Conservation (phyloP, 2,113 vertebrate species). For the Oncorhynchus mykiss region DNA sequence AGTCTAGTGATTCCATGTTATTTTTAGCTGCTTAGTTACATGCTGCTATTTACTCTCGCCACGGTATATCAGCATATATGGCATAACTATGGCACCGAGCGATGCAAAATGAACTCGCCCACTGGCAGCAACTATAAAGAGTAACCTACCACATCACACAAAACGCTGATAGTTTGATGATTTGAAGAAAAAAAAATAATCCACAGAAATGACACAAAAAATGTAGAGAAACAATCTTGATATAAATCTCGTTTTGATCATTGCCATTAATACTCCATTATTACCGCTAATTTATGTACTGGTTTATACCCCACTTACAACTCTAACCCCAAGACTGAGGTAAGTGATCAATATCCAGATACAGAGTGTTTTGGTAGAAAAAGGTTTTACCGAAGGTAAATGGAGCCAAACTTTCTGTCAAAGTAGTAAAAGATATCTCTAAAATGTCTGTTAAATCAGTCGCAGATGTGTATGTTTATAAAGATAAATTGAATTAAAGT, state of each 20-base stretch:
- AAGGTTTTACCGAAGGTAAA: conserved; percentile 60
- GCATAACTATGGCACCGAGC: too few species aligned
- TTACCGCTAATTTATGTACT: conserved; percentile 66
- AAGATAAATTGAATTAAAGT: conserved; percentile 76
- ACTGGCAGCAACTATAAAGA: too few species aligned
- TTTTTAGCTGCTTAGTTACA: too few species aligned
- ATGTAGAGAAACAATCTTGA: conserved; percentile 56
- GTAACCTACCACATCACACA: too few species aligned
- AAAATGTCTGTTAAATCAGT: conserved; percentile 71
- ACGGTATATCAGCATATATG: too few species aligned
- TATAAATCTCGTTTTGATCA: conserved; percentile 63
- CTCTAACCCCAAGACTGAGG: conserved; percentile 53
- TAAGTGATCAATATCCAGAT: conserved; percentile 66
- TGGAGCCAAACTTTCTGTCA: conserved; percentile 67
- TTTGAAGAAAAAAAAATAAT: background rate
- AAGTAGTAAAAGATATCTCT: conserved; percentile 70
- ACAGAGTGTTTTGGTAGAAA: conserved; percentile 40
- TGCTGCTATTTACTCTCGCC: too few species aligned
- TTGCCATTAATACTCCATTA: conserved; percentile 54
- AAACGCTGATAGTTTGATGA: too few species aligned
- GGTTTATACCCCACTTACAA: conserved; percentile 66
- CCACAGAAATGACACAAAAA: conserved; percentile 40
- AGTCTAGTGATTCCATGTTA: too few species aligned
- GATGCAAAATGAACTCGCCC: too few species aligned
- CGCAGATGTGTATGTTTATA: conserved; percentile 76